Percentiles rank a stretch among this genome's conserved stretches.
Conservation (phyloP, 2,797 vertebrate genomes). For the Emys orbicularis region DNA sequence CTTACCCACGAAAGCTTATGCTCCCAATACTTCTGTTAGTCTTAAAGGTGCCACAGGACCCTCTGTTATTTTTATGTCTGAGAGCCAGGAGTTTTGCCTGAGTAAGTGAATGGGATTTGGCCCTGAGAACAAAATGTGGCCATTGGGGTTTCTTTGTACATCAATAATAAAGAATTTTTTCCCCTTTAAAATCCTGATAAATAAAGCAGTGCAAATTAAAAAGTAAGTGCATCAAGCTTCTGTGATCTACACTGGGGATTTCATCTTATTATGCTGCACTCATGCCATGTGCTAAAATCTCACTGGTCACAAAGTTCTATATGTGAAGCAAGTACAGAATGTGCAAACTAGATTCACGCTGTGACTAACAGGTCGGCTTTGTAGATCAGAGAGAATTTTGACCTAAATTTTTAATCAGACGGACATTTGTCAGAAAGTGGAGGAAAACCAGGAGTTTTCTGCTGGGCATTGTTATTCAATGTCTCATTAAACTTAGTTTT, state of each 20-base stretch:
- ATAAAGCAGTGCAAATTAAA: neutral
- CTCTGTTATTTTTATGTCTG: neutral
- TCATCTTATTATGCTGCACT: neutral
- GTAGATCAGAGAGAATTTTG: neutral
- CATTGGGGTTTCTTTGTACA: neutral
- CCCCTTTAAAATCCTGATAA: neutral
- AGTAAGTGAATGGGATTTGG: neutral
- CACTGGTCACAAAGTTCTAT: accelerated
- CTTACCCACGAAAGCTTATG: too few species aligned
- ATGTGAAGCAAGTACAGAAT: neutral
- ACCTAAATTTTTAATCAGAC: neutral
- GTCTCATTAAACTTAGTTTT: conserved; percentile 66
- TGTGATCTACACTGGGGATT: neutral
- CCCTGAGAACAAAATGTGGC: neutral
- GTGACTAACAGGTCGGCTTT: neutral
- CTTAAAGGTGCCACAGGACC: too few species aligned
- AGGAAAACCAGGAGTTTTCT: neutral
- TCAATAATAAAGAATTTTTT: neutral
- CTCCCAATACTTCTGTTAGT: too few species aligned
- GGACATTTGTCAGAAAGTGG: neutral
- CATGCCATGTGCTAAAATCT: neutral
- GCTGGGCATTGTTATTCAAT: conserved; percentile 29
- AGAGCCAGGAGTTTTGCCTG: neutral
- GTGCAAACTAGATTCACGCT: neutral
- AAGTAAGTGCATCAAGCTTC: neutral